phyloP scores from a whole-genome alignment of 2,888 invertebrate genomes.

The Pyrgus malvae region DNA sequence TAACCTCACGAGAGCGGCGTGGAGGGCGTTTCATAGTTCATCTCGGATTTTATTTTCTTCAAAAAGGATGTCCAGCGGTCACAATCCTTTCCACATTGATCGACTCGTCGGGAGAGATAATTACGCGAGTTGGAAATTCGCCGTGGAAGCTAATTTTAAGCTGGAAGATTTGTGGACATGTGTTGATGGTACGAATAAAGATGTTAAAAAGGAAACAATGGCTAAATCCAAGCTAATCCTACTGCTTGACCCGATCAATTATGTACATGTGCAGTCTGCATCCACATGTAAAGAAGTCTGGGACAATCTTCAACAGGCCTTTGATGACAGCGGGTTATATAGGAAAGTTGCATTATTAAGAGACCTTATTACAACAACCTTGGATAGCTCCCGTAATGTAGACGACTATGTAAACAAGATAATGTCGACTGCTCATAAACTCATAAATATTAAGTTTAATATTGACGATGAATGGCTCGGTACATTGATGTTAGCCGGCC shows the following conservation, averaged over 20 bases:
- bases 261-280: constrained; percentile 12
- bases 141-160: constrained; percentile 19
- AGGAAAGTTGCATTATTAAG: constrained; percentile 22
- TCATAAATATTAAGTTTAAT: constrained; percentile 31
- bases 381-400: not conserved
- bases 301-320: constrained; percentile 8
- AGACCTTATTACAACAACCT: constrained; percentile 12
- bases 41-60: not conserved
- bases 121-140: constrained; percentile 22
- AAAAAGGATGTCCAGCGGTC: constrained; percentile 12
- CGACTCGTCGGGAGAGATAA: constrained; percentile 24
- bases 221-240: constrained; percentile 24
- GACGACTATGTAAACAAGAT: constrained; percentile 33
- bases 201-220: constrained; percentile 14
- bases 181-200: not conserved
- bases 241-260: constrained; percentile 12
- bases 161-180: constrained; percentile 12
- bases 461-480: constrained; percentile 35
- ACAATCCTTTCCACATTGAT: constrained; percentile 18
- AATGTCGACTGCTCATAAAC: constrained; percentile 30
- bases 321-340: constrained; percentile 26
- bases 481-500: constrained; percentile 29
- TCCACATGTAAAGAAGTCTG: constrained; percentile 10
- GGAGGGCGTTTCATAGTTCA: not conserved
- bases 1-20: not conserved